A percentile compares a stretch with the other conserved stretches of the same genome.
Evolutionary conservation across 2,888 invertebrate genomes (phyloP).

Genomic region (Adela reaumurella): DNA sequence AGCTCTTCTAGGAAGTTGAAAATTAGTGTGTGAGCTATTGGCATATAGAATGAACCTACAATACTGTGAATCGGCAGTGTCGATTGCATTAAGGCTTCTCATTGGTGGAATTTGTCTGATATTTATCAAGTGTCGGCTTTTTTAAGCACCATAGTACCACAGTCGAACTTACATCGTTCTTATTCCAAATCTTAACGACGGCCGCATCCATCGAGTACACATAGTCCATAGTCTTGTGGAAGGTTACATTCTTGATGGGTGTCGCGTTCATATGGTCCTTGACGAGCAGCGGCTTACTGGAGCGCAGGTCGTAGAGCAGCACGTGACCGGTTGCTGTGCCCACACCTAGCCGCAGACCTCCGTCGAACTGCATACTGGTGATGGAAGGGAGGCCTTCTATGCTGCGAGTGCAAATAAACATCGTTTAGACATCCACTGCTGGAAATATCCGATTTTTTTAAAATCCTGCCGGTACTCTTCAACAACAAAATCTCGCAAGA

Average conservation of each 20-base stretch:
- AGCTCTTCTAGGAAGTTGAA: too few species aligned
- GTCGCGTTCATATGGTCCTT: slow-evolving; percentile 95
- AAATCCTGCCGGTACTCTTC: too few species aligned
- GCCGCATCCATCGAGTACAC: slow-evolving; percentile 87
- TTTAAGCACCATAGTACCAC: too few species aligned
- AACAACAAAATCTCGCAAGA: too few species aligned
- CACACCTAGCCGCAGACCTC: slow-evolving; percentile 75
- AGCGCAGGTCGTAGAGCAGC: slow-evolving; percentile 90
- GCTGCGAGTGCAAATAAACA: slow-evolving; percentile 39
- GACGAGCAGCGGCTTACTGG: slow-evolving; percentile 79
- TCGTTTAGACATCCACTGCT: too few species aligned
- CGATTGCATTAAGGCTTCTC: too few species aligned
- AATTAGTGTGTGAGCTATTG: too few species aligned
- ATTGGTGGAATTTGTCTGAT: too few species aligned
- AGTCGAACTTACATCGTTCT: slow-evolving; percentile 75
- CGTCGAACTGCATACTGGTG: slow-evolving; percentile 75
- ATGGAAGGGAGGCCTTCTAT: slow-evolving; percentile 66
- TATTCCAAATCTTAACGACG: slow-evolving; percentile 89
- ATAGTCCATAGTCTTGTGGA: slow-evolving; percentile 74
- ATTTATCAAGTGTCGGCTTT: too few species aligned
- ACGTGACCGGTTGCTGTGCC: slow-evolving; percentile 95
- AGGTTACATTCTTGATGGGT: slow-evolving; percentile 86
- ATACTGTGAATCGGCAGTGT: too few species aligned
- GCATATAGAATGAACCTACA: too few species aligned
- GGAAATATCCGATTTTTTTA: too few species aligned